phyloP scores from a whole-genome alignment of 2,888 invertebrate genomes.

The Conus canariensis region DNA sequence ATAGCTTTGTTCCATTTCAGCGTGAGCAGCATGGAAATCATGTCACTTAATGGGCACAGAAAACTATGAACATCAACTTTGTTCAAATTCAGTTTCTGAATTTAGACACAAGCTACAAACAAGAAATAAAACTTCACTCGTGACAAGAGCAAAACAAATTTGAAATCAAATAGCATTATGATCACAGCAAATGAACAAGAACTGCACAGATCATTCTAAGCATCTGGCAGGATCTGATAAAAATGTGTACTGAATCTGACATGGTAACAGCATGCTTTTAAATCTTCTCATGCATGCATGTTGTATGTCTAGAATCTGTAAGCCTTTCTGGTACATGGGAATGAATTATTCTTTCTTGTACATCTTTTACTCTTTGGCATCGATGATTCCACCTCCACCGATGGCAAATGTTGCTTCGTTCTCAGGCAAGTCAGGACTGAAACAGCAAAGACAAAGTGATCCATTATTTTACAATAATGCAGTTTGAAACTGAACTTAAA shows the following conservation, averaged over 20 bases:
- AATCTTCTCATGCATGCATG: not conserved
- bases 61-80: too few species aligned
- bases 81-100: too few species aligned
- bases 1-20: too few species aligned
- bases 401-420: conserved; percentile 89
- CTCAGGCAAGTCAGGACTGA: conserved; percentile 88
- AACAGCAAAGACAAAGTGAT: conserved; percentile 52
- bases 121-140: too few species aligned
- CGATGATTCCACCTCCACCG: conserved; percentile 85
- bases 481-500: not conserved
- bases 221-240: not conserved
- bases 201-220: not conserved
- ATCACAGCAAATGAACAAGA: too few species aligned
- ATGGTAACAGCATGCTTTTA: not conserved
- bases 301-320: not conserved
- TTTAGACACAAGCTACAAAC: too few species aligned
- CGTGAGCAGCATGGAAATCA: too few species aligned
- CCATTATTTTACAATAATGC: too few species aligned
- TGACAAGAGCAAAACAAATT: too few species aligned
- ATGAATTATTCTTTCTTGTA: not conserved
- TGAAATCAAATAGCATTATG: too few species aligned
- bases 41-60: too few species aligned
- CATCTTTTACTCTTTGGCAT: conserved; percentile 84
- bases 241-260: not conserved
- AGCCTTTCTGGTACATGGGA: not conserved